Conservation (phyloP, 30 jellyfish, hydroid and myxozoan species). For the Chrysaora quinquecirrha region DNA sequence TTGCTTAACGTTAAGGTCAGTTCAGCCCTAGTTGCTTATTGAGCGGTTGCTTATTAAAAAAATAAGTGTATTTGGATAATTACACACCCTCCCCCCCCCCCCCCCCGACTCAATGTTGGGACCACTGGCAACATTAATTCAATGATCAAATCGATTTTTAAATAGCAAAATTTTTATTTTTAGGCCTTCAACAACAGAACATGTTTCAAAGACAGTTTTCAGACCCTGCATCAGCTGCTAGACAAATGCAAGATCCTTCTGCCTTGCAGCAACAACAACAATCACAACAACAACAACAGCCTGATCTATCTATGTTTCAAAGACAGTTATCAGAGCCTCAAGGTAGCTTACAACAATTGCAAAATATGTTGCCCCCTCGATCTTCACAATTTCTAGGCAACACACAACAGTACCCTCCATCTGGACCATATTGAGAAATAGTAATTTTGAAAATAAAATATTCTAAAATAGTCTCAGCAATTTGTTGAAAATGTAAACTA, state of each 20-base stretch:
- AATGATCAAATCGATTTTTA: no score
- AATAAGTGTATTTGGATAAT: no score
- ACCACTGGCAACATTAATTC: no score
- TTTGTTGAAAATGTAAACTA: no score
- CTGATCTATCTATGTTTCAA: conserved; percentile 56
- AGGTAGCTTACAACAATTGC: conserved; percentile 69
- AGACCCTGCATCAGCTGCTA: conserved; percentile 51
- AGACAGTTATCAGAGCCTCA: conserved; percentile 75
- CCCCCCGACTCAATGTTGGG: no score
- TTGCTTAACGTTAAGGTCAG: no score
- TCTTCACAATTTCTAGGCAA: conserved; percentile 48
- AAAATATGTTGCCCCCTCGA: conserved; percentile 67
- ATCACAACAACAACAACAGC: conserved; percentile 65
- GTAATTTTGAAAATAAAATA: no score
- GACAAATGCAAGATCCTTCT: conserved; percentile 38
- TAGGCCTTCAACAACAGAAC: conserved; percentile 40
- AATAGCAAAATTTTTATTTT: background rate
- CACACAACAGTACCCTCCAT: conserved; percentile 59
- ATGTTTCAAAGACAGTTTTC: conserved; percentile 65
- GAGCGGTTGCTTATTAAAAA: no score
- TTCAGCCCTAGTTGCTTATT: no score
- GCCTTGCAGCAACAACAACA: conserved; percentile 62
- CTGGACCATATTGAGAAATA: conserved; percentile 59
- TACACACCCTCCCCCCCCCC: no score
- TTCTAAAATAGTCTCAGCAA: no score